Evolutionary conservation across 2,113 vertebrate species (phyloP), one percentile per base, ranked within the genome.

Genomic region (Scalopus aquaticus): DNA sequence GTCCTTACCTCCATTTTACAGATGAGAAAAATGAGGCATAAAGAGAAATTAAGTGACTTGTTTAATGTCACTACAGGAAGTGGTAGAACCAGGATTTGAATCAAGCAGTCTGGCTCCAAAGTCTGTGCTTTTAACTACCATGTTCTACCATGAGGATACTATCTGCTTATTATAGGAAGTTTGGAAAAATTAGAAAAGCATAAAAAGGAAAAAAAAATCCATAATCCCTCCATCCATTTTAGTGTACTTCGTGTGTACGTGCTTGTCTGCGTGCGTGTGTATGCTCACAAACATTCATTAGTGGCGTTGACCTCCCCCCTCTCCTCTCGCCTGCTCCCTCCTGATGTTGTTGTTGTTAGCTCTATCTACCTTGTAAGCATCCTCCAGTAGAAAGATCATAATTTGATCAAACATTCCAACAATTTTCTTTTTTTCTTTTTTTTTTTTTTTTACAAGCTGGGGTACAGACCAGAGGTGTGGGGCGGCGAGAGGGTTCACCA

Each of bases 181-280:
- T 87, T 67, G 67, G 73, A 80, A 85, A 96, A 90, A 67, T 62
- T 56, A 92, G 39, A 81, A 84, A 93, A 83, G 11, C 58, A 54
- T 39, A 30, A 90, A 79, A n/a, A 89, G 32, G 30, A 70, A 88
- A 87, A 79, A 65, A 84, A 95, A 51, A 67, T 17, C 30, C 10
- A 28, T 35, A 39, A 37, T 72, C 44, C 16, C 5, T 44, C 51
- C 39, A 88, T 30, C 58, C 28, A 60, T 73, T 80, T 90, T 49
- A 67, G 51, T 69, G 6, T 80, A 87, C 44, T 86, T 94, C 58
- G 19, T 73, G 46, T 51, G 6, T 77, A 20, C 76, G 12, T 82
- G 39, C 49, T 22, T 65, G 17, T 30, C 8, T 74, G 56, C 46
- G 56, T 56, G 24, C 35, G 35, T 56, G 35, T 65, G 15, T 24